These are phyloP conservation scores for Eledone cirrhosa DNA, from an alignment of 2,888 invertebrate genomes.

Conservation along the genomic window DNA sequence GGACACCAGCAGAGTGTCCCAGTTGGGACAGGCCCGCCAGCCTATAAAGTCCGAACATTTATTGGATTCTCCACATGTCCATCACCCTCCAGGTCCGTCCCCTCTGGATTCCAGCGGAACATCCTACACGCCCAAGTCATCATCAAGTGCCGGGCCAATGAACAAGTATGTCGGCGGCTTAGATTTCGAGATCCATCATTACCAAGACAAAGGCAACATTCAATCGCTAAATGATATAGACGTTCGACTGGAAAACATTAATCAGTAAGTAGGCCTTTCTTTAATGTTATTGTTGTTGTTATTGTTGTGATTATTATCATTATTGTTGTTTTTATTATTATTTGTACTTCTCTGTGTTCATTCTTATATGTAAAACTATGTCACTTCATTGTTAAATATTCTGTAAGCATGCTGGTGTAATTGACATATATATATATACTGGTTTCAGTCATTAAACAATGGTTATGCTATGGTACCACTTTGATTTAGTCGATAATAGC, in stretches of 20 bases:
- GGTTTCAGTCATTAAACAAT: no score
- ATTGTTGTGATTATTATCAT: no score
- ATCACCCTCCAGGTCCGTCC: constrained; percentile 41
- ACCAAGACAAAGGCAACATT: constrained; percentile 39
- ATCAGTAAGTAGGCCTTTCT: constrained; percentile 49
- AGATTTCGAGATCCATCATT: constrained; percentile 49
- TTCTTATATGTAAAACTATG: no score
- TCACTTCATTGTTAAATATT: no score
- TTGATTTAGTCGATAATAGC: no score
- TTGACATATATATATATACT: no score
- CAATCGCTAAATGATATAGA: constrained; percentile 57
- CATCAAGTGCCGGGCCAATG: constrained; percentile 53
- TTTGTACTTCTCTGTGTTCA: no score
- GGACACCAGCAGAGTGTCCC: constrained; percentile 24
- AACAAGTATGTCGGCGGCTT: constrained; percentile 50
- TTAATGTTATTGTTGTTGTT: no score
- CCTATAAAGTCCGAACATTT: constrained; percentile 22
- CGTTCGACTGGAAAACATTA: constrained; percentile 52
- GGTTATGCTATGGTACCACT: no score
- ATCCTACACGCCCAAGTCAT: constrained; percentile 57
- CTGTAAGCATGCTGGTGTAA: no score
- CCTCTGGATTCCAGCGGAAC: constrained; percentile 57
- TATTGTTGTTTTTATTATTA: no score
- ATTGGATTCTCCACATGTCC: constrained; percentile 26
- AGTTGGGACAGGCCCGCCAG: constrained; percentile 20